Percentiles rank a stretch among this genome's conserved stretches.
phyloP scores from a whole-genome alignment of 2,888 invertebrate genomes.

The Thymelicus lineola region DNA sequence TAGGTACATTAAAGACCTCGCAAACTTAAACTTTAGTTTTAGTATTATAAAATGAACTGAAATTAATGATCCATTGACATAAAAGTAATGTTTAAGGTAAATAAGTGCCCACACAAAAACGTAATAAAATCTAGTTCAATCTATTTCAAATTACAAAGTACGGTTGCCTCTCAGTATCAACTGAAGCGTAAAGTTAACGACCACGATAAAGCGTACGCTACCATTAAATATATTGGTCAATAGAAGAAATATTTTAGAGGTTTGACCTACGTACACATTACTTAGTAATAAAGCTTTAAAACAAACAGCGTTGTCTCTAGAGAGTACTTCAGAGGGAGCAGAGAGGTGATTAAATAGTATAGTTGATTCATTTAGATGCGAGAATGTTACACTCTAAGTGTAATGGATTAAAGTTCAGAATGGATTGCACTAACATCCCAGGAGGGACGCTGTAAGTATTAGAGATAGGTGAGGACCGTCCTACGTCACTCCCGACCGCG shows the following conservation, averaged over 20 bases:
- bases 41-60: no score
- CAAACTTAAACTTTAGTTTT: no score
- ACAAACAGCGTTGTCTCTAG: conserved; percentile 75
- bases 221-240: conserved; percentile 81
- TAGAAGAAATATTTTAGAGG: conserved; percentile 76
- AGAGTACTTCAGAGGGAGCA: conserved; percentile 54
- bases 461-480: conserved; percentile 61
- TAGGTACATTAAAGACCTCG: no score
- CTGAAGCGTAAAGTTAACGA: conserved; percentile 33
- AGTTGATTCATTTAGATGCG: conserved; percentile 4
- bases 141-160: conserved; percentile 3
- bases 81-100: no score
- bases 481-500: conserved; percentile 72
- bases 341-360: conserved; percentile 71
- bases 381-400: neutral
- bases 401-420: conserved; percentile 3
- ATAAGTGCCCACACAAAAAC: neutral
- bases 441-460: conserved; percentile 30
- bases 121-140: neutral
- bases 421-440: conserved; percentile 11
- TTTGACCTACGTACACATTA: conserved; percentile 84
- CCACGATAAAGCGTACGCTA: conserved; percentile 22
- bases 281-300: conserved; percentile 85
- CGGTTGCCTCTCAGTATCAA: conserved; percentile 5
- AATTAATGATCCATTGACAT: no score